phyloP scores from a whole-genome alignment of 2,888 invertebrate genomes.

The Pantelozetes paolii region DNA sequence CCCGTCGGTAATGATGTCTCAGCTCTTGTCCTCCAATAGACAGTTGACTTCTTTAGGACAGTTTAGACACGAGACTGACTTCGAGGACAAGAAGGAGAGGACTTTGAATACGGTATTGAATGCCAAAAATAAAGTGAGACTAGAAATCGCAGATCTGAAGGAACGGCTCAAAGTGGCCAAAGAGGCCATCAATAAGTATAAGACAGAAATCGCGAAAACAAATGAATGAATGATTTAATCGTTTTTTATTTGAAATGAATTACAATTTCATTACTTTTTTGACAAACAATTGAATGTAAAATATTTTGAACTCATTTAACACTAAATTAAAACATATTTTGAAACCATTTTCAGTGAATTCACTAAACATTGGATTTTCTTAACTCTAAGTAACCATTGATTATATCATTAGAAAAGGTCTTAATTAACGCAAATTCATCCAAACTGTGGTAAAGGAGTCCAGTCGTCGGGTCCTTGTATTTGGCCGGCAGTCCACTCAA shows the following conservation, averaged over 20 bases:
- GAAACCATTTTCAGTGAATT: neutral
- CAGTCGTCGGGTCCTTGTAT: conserved; percentile 26
- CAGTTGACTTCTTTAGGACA: conserved; percentile 64
- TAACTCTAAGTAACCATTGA: conserved; percentile 27
- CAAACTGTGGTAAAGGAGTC: conserved; percentile 10
- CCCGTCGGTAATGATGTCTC: conserved; percentile 69
- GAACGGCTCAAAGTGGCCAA: conserved; percentile 77
- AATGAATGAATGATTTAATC: neutral
- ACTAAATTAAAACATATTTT: too few relatives aligned
- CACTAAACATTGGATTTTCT: conserved; percentile 16
- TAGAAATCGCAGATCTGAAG: conserved; percentile 76
- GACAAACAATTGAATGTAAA: too few relatives aligned
- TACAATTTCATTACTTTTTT: too few relatives aligned
- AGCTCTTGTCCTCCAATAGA: conserved; percentile 70
- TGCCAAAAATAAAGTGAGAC: conserved; percentile 73
- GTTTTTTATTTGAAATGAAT: too few relatives aligned
- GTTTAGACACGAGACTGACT: conserved; percentile 82
- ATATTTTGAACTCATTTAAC: too few relatives aligned
- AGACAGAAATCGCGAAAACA: conserved; percentile 32
- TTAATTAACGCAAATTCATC: conserved; percentile 22
- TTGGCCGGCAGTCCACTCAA: conserved; percentile 31
- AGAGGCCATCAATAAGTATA: conserved; percentile 64
- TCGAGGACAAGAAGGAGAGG: conserved; percentile 63
- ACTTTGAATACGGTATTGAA: conserved; percentile 70
- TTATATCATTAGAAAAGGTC: conserved; percentile 25